Evolutionary conservation across 2,888 invertebrate species (phyloP), one percentile per base, ranked within the genome.

Genomic region (Linnaemya tessellans): DNA sequence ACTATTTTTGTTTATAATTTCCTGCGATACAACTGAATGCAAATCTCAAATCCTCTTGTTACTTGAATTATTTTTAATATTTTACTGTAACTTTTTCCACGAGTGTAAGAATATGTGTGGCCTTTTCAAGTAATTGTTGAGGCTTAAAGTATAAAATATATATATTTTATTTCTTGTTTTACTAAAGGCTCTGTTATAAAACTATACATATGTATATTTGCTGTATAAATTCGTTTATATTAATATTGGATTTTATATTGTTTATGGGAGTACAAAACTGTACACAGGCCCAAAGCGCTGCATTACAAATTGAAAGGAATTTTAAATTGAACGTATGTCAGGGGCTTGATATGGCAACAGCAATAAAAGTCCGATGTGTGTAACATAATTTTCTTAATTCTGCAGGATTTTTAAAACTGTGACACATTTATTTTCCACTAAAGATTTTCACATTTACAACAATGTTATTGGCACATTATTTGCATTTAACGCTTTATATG

Each of bases 121-220:
- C 25, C 15, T 74, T 80, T 80, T 74, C 67, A 58, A 65, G 51
- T 41, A 80, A 74, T 67, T 74, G 73, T 74, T 80, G 20, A 60
- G 43, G 58, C 67, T 68, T 80, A 74, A 60, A 74, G 41, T 54
- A 43, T 74, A 65, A 41, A 10, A 58, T 38, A 20, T 41, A 20
- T 41, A 9, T 18, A 38, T 62, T 13, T 13, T 35, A 10, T 18
- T 22, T 35, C 3, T 30, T 35, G 15, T 35, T 41, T 35, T 60
- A 0, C 13, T 18, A 1, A 0, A 35, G 35, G 3, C 35, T 35
- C 35, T 60, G 58, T 60, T 62, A 62, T 41, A 62, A 20, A 62
- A 38, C 9, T 35, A 35, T 35, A 35, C 4, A 56, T 15, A 20
- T 15, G 25, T 56, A 15, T 22, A 43, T 43, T 13, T 43, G 25